Base-by-base conservation (phyloP, 2,888 invertebrate genomes). In the Drosophila atripex region DNA sequence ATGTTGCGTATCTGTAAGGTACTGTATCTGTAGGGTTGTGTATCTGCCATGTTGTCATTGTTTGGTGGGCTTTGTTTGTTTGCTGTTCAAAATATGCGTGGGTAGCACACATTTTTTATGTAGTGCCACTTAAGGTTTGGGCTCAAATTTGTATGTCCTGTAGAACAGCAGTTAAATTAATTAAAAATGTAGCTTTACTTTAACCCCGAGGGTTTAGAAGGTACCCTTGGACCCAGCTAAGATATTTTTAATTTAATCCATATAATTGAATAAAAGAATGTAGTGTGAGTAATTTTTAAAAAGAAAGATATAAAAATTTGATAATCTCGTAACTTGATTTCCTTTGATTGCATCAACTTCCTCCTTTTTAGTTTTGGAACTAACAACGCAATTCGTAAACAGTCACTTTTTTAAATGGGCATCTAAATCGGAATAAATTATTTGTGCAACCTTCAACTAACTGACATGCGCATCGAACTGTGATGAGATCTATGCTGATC, bases 391-490 rank as follows among this genome's bases (percentile, higher is more conserved):
- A 68, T 61, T 76, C 76, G 76, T 80, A 49, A 21, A 2, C 5
- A 7, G 39, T 54, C 59, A 50, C 68, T 66, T 63, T 64, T 11
- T 32, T 38, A 60, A 71, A 79, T 60, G 32, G 46, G 65, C 72
- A 30, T 25, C 23, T n/a, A 28, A 56, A 41, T 9, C 16, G 18
- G 39, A n/a, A n/a, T n/a, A n/a, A n/a, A n/a, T n/a, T n/a, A 23
- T 23, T 11, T 9, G 11, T 11, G 12, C 9, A 12, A 51, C 45
- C 49, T 39, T 65, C 50, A 55, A 46, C 54, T 28, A 39, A 45
- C 30, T n/a, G 46, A n/a, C 63, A 46, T 59, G 47, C 47, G 51
- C 52, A 39, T 38, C 60, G 60, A 25, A 38, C 43, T 41, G 51
- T 41, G 41, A 41, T 25, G 39, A 23, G n/a, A 60, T 41, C 18